These are phyloP conservation scores for Rhinopomastus cyanomelas DNA, from an alignment of 2,113 vertebrate genomes.

Conservation along the genomic window DNA sequence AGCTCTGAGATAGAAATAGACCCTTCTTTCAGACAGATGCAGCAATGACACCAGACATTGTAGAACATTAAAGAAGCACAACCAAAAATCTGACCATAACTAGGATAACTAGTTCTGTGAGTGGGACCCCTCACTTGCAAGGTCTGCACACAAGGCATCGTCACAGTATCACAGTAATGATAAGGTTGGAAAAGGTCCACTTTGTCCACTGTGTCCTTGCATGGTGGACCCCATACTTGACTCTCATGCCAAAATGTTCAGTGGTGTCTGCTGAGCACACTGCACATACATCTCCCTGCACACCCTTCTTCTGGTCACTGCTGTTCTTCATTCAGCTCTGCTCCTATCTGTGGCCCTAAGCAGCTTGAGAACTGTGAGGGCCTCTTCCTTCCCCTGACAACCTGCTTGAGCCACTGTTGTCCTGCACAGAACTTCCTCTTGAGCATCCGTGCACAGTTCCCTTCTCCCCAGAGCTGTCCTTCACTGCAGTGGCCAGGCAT, in stretches of 20 bases:
- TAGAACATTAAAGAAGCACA: neutral
- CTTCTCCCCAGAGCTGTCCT: neutral
- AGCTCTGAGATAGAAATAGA: neutral
- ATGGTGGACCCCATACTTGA: accelerated
- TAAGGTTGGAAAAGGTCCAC: too few species aligned
- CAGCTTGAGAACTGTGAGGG: neutral
- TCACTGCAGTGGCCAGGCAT: neutral
- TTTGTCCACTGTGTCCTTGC: neutral
- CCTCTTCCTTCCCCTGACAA: neutral
- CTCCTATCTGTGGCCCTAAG: neutral
- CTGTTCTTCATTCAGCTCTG: neutral
- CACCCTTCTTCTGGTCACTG: neutral
- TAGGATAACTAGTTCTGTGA: neutral
- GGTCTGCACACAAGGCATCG: neutral
- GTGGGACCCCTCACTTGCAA: neutral
- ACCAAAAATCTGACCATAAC: too few species aligned
- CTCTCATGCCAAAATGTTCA: neutral
- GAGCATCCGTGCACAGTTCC: neutral
- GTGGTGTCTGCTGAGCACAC: neutral
- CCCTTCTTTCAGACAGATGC: neutral
- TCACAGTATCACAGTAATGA: too few species aligned
- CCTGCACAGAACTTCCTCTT: neutral
- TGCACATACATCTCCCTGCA: neutral
- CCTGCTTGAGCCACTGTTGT: neutral
- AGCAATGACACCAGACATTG: neutral